Base-by-base conservation (phyloP, 1,140 invertebrate species). In the Drosophila fuyamai region DNA sequence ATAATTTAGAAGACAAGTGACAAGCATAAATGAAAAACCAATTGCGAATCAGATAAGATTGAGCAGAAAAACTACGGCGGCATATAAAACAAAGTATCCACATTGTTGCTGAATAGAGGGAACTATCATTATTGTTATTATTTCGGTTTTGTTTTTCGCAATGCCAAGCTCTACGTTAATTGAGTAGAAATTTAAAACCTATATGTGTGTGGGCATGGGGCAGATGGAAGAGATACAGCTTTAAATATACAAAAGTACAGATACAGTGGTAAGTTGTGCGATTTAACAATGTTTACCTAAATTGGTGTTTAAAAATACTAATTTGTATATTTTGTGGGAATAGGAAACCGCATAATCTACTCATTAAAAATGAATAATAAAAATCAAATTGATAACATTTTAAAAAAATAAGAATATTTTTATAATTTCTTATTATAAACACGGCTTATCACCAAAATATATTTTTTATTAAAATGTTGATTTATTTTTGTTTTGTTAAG, bases 81-180 rank as follows among this genome's bases (percentile, higher is more conserved):
- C 46, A 48, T 36, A 47, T 73, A 50, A 70, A 75, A 79, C 62
- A 83, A 77, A 81, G 73, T 73, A 16, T 36, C 14, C 18, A 29
- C 58, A 53, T 74, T 74, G 53, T 35, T n/a, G 29, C 50, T 40
- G 13, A 36, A 41, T 16, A 59, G 41, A 38, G 61, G 61, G 5
- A 56, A 75, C 59, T 61, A 53, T 68, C 63, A 54, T 57, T 66
- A 65, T 58, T 65, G 38, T 53, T 46, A 43, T 54, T 62, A 54
- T 62, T 41, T 40, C 32, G 44, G 54, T 76, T 55, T 76, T 68
- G 14, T 51, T 59, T 76, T 76, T 61, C 35, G 68, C 56, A 61
- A 71, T 55, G 50, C 51, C 58, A 40, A 79, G 66, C 56, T 63
- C 70, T 67, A 79, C 71, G 79, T 62, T 86, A 88, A 88, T 79